These are phyloP conservation scores for Pterobdella sp. DNA, from an alignment of 2,888 invertebrate species.

Conservation along the genomic window DNA sequence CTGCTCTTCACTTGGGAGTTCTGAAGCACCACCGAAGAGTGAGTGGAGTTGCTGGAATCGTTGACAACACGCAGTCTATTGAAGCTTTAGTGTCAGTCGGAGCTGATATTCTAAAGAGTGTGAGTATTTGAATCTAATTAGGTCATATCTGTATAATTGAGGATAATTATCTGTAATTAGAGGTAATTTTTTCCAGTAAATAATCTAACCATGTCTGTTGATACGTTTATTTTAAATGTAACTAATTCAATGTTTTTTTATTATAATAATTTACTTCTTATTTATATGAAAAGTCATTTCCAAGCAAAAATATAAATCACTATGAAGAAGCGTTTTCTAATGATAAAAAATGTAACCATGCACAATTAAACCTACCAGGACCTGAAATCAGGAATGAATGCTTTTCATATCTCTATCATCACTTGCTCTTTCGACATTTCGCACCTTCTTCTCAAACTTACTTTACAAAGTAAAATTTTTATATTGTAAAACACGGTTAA, in stretches of 20 bases:
- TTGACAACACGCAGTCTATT: conserved; percentile 16
- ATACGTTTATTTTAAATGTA: neutral
- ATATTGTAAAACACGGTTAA: no score
- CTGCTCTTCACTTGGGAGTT: conserved; percentile 22
- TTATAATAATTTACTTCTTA: no score
- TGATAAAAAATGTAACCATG: no score
- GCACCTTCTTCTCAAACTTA: neutral
- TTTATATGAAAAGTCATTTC: no score
- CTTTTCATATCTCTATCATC: conserved; percentile 15
- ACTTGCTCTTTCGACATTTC: neutral
- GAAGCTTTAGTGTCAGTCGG: conserved; percentile 18
- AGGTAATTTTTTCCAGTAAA: neutral
- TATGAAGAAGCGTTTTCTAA: no score
- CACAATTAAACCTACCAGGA: neutral
- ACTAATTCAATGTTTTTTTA: no score
- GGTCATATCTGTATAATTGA: neutral
- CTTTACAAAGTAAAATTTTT: no score
- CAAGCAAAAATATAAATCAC: no score
- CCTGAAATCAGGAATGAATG: conserved; percentile 15
- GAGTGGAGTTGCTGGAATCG: neutral
- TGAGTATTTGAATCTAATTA: conserved; percentile 12
- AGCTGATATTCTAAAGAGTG: conserved; percentile 23
- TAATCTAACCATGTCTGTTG: neutral
- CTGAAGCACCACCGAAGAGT: neutral
- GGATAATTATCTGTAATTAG: neutral